Base-by-base conservation (phyloP, 2,888 invertebrate species). In the Pollenia labialis region DNA sequence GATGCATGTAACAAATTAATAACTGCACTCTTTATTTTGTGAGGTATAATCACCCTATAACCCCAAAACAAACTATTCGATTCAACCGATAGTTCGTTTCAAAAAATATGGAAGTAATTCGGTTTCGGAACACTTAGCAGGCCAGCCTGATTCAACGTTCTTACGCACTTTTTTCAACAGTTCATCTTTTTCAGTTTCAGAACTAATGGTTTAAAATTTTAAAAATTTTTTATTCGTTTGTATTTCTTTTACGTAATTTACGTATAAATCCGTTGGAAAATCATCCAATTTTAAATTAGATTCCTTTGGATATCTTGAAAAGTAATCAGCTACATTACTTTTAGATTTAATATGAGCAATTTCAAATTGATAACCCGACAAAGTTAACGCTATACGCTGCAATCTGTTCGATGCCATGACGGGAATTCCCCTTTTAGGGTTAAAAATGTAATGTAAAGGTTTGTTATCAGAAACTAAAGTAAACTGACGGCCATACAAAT, bases 391-490 rank as follows among this genome's bases (percentile, higher is more conserved):
- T 80, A 89, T 89, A 7, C 89, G 85, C 48, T 88, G 87, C 44
- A 89, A 68, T 40, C 89, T 50, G 80, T 80, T 87, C 0, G 91
- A 90, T 9, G 91, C 90, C 90, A 91, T 90, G 80, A 89, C 88
- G 48, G 83, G 81, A 11, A 81, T 80, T 32, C 81, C 84, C n/a
- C 81, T 84, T 40, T 76, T 81, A 10, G 81, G 71, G 23, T 80
- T 80, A 32, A 85, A 82, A 18, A 85, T 82, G 18, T 85, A 58
- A 14, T 82, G 77, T 1, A 87, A 23, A 0, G 87, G 83, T 32
- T 83, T 83, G 32, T 82, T 86, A 14, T 85, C 77, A 6, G 77
- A 81, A 32, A 87, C 84, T 52, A 81, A 71, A 6, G 58, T 72
- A 16, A 87, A 87, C n/a, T 72, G 54, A 14, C 75, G 52, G 8